Percentiles rank a stretch among this genome's conserved stretches.
These are phyloP conservation scores for Trissonchulus sp. DNA, from an alignment of 2,888 invertebrate genomes.

Conservation along the genomic window DNA sequence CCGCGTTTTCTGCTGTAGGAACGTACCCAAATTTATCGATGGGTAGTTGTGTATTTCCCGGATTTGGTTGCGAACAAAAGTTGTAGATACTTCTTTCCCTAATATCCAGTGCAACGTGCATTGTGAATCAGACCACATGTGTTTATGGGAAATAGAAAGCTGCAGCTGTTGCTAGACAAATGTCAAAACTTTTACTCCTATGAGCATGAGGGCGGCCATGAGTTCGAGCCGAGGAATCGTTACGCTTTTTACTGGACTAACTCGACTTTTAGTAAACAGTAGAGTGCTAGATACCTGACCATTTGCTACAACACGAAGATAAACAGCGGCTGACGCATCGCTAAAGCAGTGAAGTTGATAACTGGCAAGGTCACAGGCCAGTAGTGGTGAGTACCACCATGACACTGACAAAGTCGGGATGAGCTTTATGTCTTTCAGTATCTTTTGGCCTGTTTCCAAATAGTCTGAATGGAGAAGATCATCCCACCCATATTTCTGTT, in stretches of 20 bases:
- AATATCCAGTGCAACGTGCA: constrained; percentile 28
- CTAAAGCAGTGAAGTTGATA: constrained; percentile 34
- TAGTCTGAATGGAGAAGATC: not conserved
- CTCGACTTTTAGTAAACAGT: constrained; percentile 35
- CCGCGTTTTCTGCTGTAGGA: constrained; percentile 41
- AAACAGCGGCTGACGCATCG: constrained; percentile 40
- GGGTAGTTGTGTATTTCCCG: constrained; percentile 38
- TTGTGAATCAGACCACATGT: constrained; percentile 24
- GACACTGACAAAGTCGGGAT: not conserved
- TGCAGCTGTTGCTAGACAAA: constrained; percentile 36
- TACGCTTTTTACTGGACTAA: constrained; percentile 38
- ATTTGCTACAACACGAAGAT: constrained; percentile 33
- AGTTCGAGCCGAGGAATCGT: constrained; percentile 37
- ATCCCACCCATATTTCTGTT: constrained; percentile 15
- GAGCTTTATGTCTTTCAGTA: not conserved
- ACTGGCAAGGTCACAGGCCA: no score
- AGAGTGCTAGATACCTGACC: constrained; percentile 23
- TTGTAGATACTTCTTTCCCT: constrained; percentile 6
- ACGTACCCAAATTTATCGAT: constrained; percentile 40
- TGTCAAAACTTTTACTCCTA: constrained; percentile 30
- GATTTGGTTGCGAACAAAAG: no score
- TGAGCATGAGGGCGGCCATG: constrained; percentile 17
- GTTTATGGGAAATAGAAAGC: constrained; percentile 30
- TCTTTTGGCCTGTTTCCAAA: not conserved
- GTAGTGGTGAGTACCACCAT: no score